phyloP scores from a whole-genome alignment of 1,140 invertebrate genomes.

The Eurosta solidaginis region DNA sequence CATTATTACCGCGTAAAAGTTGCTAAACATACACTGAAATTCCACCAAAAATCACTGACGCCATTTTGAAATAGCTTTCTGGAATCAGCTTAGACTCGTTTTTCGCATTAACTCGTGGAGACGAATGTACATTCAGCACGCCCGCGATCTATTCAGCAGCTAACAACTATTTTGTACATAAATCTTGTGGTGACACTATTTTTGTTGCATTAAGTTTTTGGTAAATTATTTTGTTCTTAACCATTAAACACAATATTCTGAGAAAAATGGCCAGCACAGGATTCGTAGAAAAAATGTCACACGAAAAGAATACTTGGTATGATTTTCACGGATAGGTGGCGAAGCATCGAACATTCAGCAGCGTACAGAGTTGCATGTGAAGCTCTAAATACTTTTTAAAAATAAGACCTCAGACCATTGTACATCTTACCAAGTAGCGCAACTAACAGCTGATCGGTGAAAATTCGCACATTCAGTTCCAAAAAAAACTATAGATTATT shows the following conservation, averaged over 20 bases:
- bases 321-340: not conserved
- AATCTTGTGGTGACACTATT: not conserved
- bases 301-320: not conserved
- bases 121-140: not conserved
- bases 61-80: slow-evolving; percentile 16
- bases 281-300: not conserved
- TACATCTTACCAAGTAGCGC: too few species aligned
- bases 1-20: not conserved
- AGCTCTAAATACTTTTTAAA: too few species aligned
- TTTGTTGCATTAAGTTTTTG: too few species aligned
- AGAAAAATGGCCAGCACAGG: not conserved
- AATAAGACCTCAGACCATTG: too few species aligned
- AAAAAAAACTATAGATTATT: too few species aligned
- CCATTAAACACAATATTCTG: not conserved
- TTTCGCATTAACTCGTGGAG: not conserved
- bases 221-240: too few species aligned
- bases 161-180: not conserved
- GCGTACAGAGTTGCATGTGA: not conserved
- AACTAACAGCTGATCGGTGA: too few species aligned
- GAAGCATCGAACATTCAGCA: not conserved
- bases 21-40: slow-evolving; percentile 11
- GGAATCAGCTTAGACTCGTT: slow-evolving; percentile 7
- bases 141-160: not conserved
- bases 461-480: too few species aligned
- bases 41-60: slow-evolving; percentile 21